A percentile compares a stretch with the other conserved stretches of the same genome.
Conservation (phyloP, 2,888 invertebrate species). For the Lycocerus yunnanus region DNA sequence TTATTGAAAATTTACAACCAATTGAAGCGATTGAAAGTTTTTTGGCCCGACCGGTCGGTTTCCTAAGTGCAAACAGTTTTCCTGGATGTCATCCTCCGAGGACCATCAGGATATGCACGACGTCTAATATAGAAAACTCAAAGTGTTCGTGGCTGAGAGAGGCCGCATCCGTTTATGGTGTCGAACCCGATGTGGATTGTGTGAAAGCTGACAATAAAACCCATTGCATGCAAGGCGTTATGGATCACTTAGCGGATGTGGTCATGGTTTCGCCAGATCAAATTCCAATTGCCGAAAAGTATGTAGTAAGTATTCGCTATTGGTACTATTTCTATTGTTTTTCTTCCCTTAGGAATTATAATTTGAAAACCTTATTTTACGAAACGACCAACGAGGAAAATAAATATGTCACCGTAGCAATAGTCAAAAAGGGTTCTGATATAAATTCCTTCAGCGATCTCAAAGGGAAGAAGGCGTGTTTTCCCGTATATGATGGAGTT, state of each 20-base stretch:
- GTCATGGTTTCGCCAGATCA: conserved; percentile 74
- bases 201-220: conserved; percentile 62
- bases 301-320: no score
- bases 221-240: conserved; percentile 72
- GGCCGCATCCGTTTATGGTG: conserved; percentile 73
- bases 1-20: conserved; percentile 61
- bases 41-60: conserved; percentile 65
- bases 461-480: conserved; percentile 74
- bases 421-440: conserved; percentile 63
- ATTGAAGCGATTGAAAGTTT: conserved; percentile 70
- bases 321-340: conserved; percentile 48
- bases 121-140: conserved; percentile 68
- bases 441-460: conserved; percentile 67
- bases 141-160: conserved; percentile 83
- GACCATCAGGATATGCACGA: conserved; percentile 67
- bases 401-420: conserved; percentile 68
- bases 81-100: conserved; percentile 69
- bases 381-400: conserved; percentile 65
- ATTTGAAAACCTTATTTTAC: conserved; percentile 64
- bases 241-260: conserved; percentile 69
- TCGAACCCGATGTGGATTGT: conserved; percentile 82
- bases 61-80: conserved; percentile 64
- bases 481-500: conserved; percentile 78
- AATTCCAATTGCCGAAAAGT: conserved; percentile 71
- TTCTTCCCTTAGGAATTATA: conserved; percentile 62